These are phyloP conservation scores for Morpho helenor DNA, from an alignment of 2,888 invertebrate genomes.

Conservation along the genomic window DNA sequence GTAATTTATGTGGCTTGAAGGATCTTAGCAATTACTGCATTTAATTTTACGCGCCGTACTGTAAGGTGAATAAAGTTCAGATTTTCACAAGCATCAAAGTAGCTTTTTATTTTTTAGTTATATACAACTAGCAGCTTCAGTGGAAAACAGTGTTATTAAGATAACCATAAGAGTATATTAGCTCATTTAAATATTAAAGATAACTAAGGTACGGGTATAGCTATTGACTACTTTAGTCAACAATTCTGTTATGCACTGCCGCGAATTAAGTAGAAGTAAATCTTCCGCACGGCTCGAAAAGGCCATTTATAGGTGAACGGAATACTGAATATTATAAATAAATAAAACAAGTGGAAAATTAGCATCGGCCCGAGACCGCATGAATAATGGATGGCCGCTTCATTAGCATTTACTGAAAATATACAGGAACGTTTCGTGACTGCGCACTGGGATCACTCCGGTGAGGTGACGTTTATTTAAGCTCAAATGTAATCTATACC, in stretches of 20 bases:
- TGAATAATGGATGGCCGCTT: conserved; percentile 31
- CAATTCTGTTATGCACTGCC: too few relatives aligned
- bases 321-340: conserved; percentile 27
- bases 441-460: background rate
- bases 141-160: too few relatives aligned
- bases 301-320: conserved; percentile 23
- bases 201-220: too few relatives aligned
- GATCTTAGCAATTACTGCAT: conserved; percentile 11
- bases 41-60: conserved; percentile 2
- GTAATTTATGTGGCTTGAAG: conserved; percentile 13
- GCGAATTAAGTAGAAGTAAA: conserved; percentile 11
- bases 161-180: too few relatives aligned
- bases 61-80: background rate
- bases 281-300: conserved; percentile 8
- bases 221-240: too few relatives aligned
- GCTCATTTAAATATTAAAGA: too few relatives aligned
- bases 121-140: too few relatives aligned
- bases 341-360: conserved; percentile 26
- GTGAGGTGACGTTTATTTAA: too few relatives aligned
- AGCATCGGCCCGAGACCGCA: conserved; percentile 23
- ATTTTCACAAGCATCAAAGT: too few relatives aligned
- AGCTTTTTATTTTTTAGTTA: too few relatives aligned
- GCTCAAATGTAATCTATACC: too few relatives aligned
- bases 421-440: conserved; percentile 23
- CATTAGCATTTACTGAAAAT: conserved; percentile 29